Evolutionary conservation across 2,888 invertebrate genomes (phyloP).

Genomic region (Alcis repandata): DNA sequence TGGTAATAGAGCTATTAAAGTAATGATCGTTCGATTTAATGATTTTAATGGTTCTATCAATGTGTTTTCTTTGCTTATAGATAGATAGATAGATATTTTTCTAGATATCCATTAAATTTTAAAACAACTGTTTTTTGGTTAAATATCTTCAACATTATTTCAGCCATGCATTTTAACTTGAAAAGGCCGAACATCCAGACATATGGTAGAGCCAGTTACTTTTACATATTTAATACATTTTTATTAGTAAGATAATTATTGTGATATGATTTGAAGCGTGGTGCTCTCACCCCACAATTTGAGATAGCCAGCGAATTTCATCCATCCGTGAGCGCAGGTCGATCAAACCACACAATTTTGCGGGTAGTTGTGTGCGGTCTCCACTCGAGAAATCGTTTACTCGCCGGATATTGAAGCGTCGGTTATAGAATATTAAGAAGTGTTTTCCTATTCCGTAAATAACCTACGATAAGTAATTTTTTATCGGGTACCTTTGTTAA

Average conservation of each 20-base stretch:
- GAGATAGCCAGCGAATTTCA: constrained; percentile 20
- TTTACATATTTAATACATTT: too few relatives aligned
- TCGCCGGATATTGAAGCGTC: constrained; percentile 41
- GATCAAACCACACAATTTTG: constrained; percentile 34
- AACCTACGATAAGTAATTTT: constrained; percentile 7
- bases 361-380: constrained; percentile 41
- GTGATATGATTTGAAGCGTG: not conserved
- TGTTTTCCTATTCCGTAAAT: constrained; percentile 26
- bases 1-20: constrained; percentile 18
- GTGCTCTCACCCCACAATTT: not conserved
- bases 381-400: constrained; percentile 45
- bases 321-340: constrained; percentile 24
- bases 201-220: too few relatives aligned
- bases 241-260: not conserved
- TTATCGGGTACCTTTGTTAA: constrained; percentile 3
- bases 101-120: too few relatives aligned
- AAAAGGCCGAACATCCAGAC: too few relatives aligned
- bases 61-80: not conserved
- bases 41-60: not conserved
- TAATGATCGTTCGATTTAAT: not conserved
- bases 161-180: too few relatives aligned
- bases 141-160: too few relatives aligned
- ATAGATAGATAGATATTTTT: too few relatives aligned
- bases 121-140: too few relatives aligned
- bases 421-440: constrained; percentile 39